Base-by-base conservation (phyloP, 2,888 invertebrate species). In the Heliconius aoede region DNA sequence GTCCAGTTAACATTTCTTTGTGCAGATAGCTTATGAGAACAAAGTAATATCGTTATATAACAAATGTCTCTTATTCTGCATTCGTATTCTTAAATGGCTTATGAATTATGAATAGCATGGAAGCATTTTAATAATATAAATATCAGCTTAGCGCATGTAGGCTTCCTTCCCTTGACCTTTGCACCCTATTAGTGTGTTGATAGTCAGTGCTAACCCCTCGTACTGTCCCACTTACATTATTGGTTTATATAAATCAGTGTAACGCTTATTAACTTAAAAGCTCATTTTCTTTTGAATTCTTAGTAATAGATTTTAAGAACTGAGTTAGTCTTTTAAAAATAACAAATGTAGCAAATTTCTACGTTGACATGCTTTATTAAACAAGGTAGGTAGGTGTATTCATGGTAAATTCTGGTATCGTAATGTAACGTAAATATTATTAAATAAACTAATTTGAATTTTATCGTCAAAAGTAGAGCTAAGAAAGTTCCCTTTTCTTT, bases 161-260 rank as follows among this genome's bases (percentile, higher is more conserved):
- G 79, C 30, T 79, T 79, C 77, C 78, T 72, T 74, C 55, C 77
- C 79, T 79, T 79, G 79, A 77, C 79, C 74, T 73, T 62, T 62
- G 46, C 76, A 76, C 67, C 65, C 65, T 62, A 74, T 76, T 77
- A 76, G 68, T n/a, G 26, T 51, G 67, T 72, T 74, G 72, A 68
- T 74, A 67, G 72, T 51, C 73, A 46, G 68, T 46, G 64, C 72
- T 76, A 62, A 72, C 72, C 73, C 78, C 73, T 71, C 71, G 72
- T 72, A 74, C 65, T 67, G 76, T 74, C 72, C 76, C 60, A 74
- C 69, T 72, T 77, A 24, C 58, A 36, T 76, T 64, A 65, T 73
- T 64, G 71, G 51, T 51, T 76, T 78, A 76, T 58, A 69, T 60
- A 64, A 76, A 76, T 78, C 76, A 40, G 8, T 75, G 32, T 40